Conservation (phyloP, 2,888 invertebrate species). For the Cerceris rybyensis region DNA sequence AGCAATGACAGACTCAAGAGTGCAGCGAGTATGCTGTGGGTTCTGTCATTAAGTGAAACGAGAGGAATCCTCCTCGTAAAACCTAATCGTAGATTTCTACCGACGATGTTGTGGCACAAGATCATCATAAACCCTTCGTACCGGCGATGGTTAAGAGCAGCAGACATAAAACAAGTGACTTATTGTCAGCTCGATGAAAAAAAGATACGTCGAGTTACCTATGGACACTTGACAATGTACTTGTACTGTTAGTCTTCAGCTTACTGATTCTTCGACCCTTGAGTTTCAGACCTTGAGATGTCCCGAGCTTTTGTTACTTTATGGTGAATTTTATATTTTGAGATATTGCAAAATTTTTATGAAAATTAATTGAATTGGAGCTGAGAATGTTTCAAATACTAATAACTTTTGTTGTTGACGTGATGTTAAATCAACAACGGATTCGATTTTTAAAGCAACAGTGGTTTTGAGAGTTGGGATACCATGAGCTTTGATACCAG, state of each 20-base stretch:
- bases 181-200: conserved; percentile 41
- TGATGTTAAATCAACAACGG: background rate
- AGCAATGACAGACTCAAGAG: conserved; percentile 7
- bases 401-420: background rate
- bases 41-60: conserved; percentile 16
- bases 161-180: conserved; percentile 29
- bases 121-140: conserved; percentile 20
- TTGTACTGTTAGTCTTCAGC: conserved; percentile 14
- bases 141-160: background rate
- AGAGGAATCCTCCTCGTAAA: background rate
- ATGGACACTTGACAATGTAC: conserved; percentile 23
- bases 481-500: background rate
- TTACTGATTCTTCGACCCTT: background rate
- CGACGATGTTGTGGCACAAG: background rate
- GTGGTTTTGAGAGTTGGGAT: background rate
- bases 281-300: background rate
- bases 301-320: background rate
- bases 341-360: background rate
- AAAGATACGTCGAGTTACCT: conserved; percentile 3
- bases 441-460: background rate
- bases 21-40: background rate
- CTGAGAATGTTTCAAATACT: background rate
- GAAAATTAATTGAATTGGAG: background rate
- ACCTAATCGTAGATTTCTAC: conserved; percentile 24
- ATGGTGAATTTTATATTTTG: background rate